Evolutionary conservation across 2,888 invertebrate genomes (phyloP).

Genomic region (Sphaerophoria rueppellii): DNA sequence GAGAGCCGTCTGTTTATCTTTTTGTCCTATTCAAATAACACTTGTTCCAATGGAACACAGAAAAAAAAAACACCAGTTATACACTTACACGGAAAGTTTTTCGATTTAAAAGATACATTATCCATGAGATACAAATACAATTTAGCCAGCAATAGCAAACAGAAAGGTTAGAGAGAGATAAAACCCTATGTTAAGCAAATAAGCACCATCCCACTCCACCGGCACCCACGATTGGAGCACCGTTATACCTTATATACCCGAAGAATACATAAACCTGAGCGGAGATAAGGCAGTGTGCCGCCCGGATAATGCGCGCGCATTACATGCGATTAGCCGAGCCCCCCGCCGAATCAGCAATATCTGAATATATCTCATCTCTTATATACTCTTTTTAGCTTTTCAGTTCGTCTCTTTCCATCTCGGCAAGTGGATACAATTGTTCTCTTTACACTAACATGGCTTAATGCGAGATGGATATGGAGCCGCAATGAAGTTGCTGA

Average conservation of each 20-base stretch:
- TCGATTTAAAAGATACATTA: constrained; percentile 66
- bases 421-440: background rate
- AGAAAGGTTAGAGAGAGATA: constrained; percentile 61
- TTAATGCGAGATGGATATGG: constrained; percentile 34
- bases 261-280: constrained; percentile 36
- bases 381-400: constrained; percentile 51
- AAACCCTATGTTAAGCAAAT: constrained; percentile 51
- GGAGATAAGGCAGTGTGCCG: constrained; percentile 78
- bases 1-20: constrained; percentile 3
- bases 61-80: background rate
- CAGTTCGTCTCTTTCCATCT: constrained; percentile 18
- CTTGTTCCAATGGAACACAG: constrained; percentile 20
- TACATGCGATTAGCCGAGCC: constrained; percentile 81
- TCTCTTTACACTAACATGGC: constrained; percentile 44
- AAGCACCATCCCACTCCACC: constrained; percentile 61
- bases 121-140: constrained; percentile 49
- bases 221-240: constrained; percentile 72
- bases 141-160: background rate
- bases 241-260: constrained; percentile 57
- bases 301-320: constrained; percentile 83
- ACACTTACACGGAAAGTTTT: background rate
- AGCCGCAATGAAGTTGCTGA: background rate
- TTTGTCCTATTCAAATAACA: constrained; percentile 34
- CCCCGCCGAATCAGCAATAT: constrained; percentile 65
- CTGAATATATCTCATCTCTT: constrained; percentile 44